These are phyloP conservation scores for Hypsibius dujardini DNA, from an alignment of 1,140 invertebrate genomes.

Conservation along the genomic window DNA sequence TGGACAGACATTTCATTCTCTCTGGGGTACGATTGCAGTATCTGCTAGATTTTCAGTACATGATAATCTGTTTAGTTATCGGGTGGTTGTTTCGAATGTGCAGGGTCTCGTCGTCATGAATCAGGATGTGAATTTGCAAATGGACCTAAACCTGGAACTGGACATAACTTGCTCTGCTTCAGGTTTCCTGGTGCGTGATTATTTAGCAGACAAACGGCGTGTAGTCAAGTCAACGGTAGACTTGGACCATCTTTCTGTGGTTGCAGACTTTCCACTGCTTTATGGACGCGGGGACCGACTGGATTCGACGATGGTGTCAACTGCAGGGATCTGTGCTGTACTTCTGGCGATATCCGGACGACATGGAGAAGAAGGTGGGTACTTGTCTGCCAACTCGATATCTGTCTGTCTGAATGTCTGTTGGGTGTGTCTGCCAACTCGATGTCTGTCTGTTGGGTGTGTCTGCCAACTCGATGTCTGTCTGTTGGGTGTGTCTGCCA, in stretches of 20 bases:
- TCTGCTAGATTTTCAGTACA: neutral
- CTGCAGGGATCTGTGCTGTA: neutral
- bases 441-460: no score
- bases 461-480: no score
- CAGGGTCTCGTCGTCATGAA: neutral
- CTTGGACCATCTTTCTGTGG: neutral
- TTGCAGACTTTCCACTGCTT: slow-evolving; percentile 5
- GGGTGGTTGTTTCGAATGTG: neutral
- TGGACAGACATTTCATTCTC: neutral
- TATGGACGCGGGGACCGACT: neutral
- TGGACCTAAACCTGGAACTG: neutral
- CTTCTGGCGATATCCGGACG: neutral
- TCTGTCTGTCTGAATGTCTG: no score
- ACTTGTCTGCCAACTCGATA: neutral
- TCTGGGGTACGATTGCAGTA: neutral
- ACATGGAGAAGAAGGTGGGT: neutral
- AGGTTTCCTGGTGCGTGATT: slow-evolving; percentile 2
- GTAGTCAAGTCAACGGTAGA: neutral
- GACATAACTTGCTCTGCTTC: no score
- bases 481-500: no score
- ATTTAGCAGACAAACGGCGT: no score
- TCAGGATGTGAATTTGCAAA: neutral
- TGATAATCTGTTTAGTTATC: neutral
- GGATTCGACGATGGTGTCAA: neutral
- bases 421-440: no score